Conservation (phyloP, 2,113 vertebrate species). For the Pseudonaja textilis region DNA sequence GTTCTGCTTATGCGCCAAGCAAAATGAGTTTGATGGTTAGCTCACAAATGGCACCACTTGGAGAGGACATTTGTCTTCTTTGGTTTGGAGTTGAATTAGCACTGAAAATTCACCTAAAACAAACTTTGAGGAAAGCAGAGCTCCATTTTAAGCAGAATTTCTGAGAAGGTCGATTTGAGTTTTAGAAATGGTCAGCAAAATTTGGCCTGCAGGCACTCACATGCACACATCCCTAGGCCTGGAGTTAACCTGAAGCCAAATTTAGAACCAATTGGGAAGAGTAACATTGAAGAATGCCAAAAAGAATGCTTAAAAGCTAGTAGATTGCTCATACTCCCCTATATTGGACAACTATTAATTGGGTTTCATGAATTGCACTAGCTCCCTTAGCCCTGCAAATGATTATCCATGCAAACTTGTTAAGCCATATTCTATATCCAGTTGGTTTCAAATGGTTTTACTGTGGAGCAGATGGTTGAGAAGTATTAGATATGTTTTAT, state of each 20-base stretch:
- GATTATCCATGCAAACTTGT: neutral
- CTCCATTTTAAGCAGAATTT: neutral
- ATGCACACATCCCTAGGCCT: neutral
- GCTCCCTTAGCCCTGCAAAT: neutral
- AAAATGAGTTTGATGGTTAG: constrained; percentile 50
- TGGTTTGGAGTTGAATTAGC: neutral
- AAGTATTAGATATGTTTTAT: neutral
- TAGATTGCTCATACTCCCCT: neutral
- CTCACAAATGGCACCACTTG: constrained; percentile 27
- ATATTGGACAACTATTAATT: neutral
- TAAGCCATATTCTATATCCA: neutral
- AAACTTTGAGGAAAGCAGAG: neutral
- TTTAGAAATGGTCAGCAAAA: neutral
- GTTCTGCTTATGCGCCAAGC: constrained; percentile 18
- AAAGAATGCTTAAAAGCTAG: neutral
- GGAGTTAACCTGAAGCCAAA: neutral
- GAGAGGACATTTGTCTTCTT: constrained; percentile 13
- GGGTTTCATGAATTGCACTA: neutral
- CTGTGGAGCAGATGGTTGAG: neutral
- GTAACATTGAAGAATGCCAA: neutral
- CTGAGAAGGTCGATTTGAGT: neutral
- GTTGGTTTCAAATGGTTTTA: neutral
- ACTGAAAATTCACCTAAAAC: neutral
- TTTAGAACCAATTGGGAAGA: neutral
- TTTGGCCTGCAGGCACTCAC: no score